Conservation (phyloP, 2,797 vertebrate species). For the Iguana delicatissima region DNA sequence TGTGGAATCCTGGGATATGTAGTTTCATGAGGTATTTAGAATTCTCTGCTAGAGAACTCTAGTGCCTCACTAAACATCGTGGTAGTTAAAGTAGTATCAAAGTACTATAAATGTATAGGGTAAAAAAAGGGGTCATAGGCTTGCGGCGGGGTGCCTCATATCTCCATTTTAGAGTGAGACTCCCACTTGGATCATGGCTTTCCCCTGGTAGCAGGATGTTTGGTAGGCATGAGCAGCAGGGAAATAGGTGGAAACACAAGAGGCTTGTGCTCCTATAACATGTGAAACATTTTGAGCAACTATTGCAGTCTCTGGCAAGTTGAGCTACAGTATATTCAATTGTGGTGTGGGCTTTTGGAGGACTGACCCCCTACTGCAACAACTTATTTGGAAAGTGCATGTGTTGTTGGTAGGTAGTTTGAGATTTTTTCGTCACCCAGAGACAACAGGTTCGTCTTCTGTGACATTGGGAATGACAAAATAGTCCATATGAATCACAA, state of each 20-base stretch:
- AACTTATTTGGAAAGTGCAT: neutral
- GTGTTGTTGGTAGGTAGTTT: neutral
- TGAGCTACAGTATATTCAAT: neutral
- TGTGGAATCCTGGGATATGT: too few relatives aligned
- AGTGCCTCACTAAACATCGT: too few relatives aligned
- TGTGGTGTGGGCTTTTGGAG: neutral
- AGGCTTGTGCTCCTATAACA: neutral
- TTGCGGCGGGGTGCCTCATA: too few relatives aligned
- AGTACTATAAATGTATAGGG: too few relatives aligned
- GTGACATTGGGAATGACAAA: constrained; percentile 5
- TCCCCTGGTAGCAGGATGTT: too few relatives aligned
- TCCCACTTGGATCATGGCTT: too few relatives aligned
- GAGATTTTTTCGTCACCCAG: neutral
- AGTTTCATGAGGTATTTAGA: too few relatives aligned
- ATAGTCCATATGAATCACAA: neutral
- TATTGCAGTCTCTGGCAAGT: neutral
- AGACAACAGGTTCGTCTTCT: neutral
- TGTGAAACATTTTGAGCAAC: neutral
- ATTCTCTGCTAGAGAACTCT: too few relatives aligned
- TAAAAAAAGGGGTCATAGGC: too few relatives aligned
- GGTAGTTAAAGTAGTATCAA: too few relatives aligned
- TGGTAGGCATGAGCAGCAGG: neutral
- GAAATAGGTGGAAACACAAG: neutral
- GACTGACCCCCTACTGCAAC: neutral
- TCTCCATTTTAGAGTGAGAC: too few relatives aligned